phyloP scores from a whole-genome alignment of 2,113 vertebrate species.

The Protobothrops mucrosquamatus region DNA sequence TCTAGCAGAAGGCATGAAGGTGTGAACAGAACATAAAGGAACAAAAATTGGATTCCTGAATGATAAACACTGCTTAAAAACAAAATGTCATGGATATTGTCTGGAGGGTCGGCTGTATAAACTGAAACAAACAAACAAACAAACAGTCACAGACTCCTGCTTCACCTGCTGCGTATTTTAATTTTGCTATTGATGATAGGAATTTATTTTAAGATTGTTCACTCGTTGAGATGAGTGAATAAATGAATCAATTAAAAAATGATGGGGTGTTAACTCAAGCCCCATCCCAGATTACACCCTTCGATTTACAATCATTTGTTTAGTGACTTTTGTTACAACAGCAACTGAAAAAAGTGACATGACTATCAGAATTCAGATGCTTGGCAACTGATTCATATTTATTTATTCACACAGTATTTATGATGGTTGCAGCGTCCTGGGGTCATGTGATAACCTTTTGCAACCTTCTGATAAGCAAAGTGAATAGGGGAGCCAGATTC shows the following conservation, averaged over 20 bases:
- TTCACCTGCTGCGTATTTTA: not conserved
- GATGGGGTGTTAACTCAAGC: not conserved
- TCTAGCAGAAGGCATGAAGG: not conserved
- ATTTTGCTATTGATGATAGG: not conserved
- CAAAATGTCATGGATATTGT: not conserved
- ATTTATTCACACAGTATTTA: not conserved
- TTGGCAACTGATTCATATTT: not conserved
- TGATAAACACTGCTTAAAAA: not conserved
- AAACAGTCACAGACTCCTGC: not conserved
- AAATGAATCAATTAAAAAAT: not conserved
- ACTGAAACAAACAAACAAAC: not conserved
- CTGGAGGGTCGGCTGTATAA: not conserved
- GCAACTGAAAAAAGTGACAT: not conserved
- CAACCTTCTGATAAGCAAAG: not conserved
- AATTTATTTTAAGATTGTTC: not conserved
- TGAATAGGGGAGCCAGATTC: not conserved
- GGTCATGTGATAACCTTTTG: not conserved
- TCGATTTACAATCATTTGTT: not conserved
- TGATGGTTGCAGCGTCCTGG: not conserved
- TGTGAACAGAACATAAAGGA: not conserved
- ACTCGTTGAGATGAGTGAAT: not conserved
- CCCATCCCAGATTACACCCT: not conserved
- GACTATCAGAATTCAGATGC: not conserved
- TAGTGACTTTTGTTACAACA: not conserved
- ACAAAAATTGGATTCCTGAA: not conserved